Conservation (phyloP, 2,888 invertebrate genomes). For the Lithophane leautieri region DNA sequence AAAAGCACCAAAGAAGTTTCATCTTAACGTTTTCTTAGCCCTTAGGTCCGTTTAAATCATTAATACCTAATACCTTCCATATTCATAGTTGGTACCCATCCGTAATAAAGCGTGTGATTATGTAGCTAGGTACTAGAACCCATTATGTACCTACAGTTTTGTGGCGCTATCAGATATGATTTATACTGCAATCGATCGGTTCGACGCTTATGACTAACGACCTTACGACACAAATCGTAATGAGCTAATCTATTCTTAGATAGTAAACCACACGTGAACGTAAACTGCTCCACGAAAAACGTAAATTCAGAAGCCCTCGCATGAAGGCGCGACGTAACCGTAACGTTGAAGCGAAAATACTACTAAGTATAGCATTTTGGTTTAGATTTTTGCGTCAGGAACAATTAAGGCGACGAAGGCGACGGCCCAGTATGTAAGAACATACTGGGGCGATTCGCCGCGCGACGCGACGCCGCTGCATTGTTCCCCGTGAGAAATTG, state of each 20-base stretch:
- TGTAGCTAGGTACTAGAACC: not conserved
- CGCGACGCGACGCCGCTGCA: too few species aligned
- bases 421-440: too few species aligned
- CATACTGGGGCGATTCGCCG: too few species aligned
- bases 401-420: too few species aligned
- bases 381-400: not conserved
- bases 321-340: too few species aligned
- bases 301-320: not conserved
- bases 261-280: slow-evolving; percentile 9
- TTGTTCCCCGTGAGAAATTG: too few species aligned
- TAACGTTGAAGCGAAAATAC: not conserved
- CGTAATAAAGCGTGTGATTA: slow-evolving; percentile 5
- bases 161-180: slow-evolving; percentile 23
- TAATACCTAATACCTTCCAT: not conserved
- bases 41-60: not conserved
- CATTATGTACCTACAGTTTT: not conserved
- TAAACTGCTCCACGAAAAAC: slow-evolving; percentile 1
- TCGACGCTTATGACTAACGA: slow-evolving; percentile 5
- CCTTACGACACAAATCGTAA: slow-evolving; percentile 27
- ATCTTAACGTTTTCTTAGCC: not conserved
- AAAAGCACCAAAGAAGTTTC: not conserved
- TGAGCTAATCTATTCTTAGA: slow-evolving; percentile 41
- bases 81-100: not conserved
- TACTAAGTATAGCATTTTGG: not conserved
- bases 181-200: slow-evolving; percentile 25